phyloP scores from a whole-genome alignment of 2,113 vertebrate species.

The Dasyornis broadbenti region DNA sequence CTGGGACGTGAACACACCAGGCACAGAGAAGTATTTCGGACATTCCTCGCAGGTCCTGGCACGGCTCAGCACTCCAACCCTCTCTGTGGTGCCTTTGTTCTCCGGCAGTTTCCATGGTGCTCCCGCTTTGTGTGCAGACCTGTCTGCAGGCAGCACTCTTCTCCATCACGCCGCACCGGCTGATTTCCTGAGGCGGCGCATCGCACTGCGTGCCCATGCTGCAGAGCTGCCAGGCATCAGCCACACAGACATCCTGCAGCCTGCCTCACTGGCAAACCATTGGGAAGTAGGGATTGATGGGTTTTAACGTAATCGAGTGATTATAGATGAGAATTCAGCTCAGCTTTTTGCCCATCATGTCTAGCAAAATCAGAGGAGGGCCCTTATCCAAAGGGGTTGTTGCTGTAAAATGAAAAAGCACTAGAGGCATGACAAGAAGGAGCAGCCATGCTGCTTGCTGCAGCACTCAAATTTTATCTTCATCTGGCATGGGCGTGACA shows the following conservation, averaged over 20 bases:
- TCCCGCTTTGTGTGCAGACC: neutral
- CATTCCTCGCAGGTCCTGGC: neutral
- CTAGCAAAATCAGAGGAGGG: neutral
- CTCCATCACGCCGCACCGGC: neutral
- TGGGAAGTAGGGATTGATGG: fast-evolving
- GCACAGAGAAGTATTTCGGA: neutral
- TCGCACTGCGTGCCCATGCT: neutral
- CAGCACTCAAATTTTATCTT: neutral
- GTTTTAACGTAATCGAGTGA: neutral
- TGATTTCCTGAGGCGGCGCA: neutral
- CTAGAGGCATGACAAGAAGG: neutral
- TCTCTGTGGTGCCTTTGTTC: neutral
- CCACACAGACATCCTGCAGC: neutral
- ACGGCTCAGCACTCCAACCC: neutral
- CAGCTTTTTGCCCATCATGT: fast-evolving
- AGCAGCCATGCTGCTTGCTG: neutral
- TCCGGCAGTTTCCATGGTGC: conserved; percentile 32
- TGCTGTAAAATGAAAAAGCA: neutral
- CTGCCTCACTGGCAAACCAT: neutral
- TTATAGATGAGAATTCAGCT: neutral
- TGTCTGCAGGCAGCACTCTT: neutral
- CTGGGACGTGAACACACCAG: fast-evolving
- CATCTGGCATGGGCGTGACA: neutral
- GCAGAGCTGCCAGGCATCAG: neutral
- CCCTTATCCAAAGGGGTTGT: neutral